These are phyloP conservation scores for Peromyscus nudipes DNA, from an alignment of 2,797 vertebrate species.

Conservation along the genomic window DNA sequence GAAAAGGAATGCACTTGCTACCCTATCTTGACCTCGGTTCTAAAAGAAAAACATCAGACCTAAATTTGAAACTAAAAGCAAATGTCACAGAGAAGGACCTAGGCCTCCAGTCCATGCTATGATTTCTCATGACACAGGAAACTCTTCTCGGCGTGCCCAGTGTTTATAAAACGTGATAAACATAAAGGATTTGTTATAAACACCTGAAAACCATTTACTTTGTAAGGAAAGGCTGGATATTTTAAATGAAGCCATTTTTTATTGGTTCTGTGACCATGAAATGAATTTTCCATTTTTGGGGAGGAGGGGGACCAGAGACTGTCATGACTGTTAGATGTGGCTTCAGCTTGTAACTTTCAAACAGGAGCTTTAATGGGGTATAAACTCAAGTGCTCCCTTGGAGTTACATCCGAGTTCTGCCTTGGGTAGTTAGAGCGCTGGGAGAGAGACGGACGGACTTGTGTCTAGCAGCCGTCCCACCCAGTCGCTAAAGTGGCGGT, in stretches of 20 bases:
- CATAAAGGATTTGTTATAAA: slow-evolving; percentile 50
- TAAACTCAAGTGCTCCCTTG: slow-evolving; percentile 54
- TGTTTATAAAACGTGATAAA: slow-evolving; percentile 56
- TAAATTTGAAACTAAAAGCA: slow-evolving; percentile 71
- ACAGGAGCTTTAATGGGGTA: slow-evolving; percentile 69
- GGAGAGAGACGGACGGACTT: neutral
- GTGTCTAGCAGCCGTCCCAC: neutral
- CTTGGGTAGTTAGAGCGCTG: neutral
- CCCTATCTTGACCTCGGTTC: slow-evolving; percentile 13
- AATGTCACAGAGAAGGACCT: slow-evolving; percentile 24
- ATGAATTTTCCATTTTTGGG: slow-evolving; percentile 77
- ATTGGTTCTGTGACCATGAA: slow-evolving; percentile 73
- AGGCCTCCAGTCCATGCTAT: neutral
- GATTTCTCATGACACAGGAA: slow-evolving; percentile 44
- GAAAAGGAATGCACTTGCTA: neutral
- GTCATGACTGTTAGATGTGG: slow-evolving; percentile 72
- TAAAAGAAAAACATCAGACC: slow-evolving; percentile 52
- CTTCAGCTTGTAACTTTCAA: slow-evolving; percentile 73
- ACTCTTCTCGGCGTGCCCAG: slow-evolving; percentile 45
- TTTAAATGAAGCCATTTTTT: slow-evolving; percentile 70
- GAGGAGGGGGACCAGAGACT: slow-evolving; percentile 55
- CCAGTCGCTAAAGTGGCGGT: neutral
- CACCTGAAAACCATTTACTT: slow-evolving; percentile 76
- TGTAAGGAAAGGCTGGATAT: slow-evolving; percentile 48
- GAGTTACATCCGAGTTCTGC: neutral